Conservation (phyloP, 1,140 invertebrate species). For the Octopus sinensis region DNA sequence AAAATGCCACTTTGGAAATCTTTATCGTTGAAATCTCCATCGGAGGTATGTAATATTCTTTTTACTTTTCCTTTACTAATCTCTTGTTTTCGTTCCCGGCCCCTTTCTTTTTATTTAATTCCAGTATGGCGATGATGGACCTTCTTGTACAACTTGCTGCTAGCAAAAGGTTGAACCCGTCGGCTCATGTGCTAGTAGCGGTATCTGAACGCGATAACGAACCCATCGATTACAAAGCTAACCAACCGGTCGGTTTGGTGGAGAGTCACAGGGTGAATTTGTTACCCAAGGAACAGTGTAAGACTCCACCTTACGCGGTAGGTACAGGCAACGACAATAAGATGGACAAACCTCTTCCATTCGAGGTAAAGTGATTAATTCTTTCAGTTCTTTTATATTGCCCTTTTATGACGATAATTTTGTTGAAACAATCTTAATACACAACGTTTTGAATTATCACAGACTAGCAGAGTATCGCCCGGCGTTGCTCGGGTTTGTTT, state of each 20-base stretch:
- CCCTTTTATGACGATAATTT: too few relatives aligned
- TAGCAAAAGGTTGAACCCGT: slow-evolving; percentile 70
- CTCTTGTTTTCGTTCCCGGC: background rate
- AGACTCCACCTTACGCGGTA: background rate
- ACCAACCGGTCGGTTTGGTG: slow-evolving; percentile 70
- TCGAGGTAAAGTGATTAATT: background rate
- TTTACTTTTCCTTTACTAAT: too few relatives aligned
- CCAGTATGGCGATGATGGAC: slow-evolving; percentile 80
- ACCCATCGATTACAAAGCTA: slow-evolving; percentile 71
- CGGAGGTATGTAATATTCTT: background rate
- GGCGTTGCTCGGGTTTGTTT: too few relatives aligned
- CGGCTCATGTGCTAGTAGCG: slow-evolving; percentile 68
- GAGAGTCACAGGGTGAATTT: background rate
- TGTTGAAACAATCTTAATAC: too few relatives aligned
- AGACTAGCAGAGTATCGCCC: too few relatives aligned
- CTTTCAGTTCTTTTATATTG: too few relatives aligned
- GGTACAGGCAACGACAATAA: too few relatives aligned
- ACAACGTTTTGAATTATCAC: too few relatives aligned
- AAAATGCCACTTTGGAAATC: background rate
- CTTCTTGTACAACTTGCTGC: slow-evolving; percentile 75
- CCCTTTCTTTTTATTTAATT: slow-evolving; percentile 38
- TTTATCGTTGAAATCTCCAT: background rate
- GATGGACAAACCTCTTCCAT: background rate
- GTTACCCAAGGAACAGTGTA: background rate
- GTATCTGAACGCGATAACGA: slow-evolving; percentile 62